Conservation (phyloP, 92 coral and sea anemone genomes). For the Porites lobata region DNA sequence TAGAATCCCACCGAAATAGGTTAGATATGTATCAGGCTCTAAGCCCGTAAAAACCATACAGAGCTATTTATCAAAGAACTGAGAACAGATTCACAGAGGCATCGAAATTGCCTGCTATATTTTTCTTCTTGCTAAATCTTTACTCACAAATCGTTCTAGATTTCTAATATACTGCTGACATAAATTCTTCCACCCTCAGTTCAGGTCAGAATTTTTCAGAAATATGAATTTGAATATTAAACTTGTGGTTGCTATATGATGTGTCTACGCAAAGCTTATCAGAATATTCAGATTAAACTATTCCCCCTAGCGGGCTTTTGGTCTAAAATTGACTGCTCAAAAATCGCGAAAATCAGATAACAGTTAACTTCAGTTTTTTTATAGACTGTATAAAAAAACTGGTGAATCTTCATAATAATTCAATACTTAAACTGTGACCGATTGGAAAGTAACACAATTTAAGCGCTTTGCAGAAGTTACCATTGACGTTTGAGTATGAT, state of each 20-base stretch:
- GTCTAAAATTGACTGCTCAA: neutral
- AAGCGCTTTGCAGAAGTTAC: neutral
- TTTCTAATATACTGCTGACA: too few species aligned
- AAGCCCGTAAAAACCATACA: too few species aligned
- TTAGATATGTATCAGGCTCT: too few species aligned
- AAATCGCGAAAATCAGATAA: conserved; percentile 1
- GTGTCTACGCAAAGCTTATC: neutral
- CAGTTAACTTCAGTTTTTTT: neutral
- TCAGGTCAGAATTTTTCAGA: neutral
- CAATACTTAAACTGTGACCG: too few species aligned
- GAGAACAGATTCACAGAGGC: too few species aligned
- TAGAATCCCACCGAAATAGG: too few species aligned
- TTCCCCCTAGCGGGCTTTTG: neutral
- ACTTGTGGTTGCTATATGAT: too few species aligned
- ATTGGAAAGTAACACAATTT: neutral
- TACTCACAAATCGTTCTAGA: too few species aligned
- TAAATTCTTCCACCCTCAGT: too few species aligned
- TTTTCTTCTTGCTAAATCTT: too few species aligned
- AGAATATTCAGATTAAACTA: neutral
- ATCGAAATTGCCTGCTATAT: too few species aligned
- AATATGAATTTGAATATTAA: neutral
- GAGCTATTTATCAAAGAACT: too few species aligned
- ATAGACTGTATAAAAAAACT: neutral
- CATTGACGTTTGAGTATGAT: neutral
- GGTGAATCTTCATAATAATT: neutral